Percentiles rank a stretch among this genome's conserved stretches.
Evolutionary conservation across 2,888 invertebrate genomes (phyloP).

Genomic region (Caenorhabditis sulstoni): DNA sequence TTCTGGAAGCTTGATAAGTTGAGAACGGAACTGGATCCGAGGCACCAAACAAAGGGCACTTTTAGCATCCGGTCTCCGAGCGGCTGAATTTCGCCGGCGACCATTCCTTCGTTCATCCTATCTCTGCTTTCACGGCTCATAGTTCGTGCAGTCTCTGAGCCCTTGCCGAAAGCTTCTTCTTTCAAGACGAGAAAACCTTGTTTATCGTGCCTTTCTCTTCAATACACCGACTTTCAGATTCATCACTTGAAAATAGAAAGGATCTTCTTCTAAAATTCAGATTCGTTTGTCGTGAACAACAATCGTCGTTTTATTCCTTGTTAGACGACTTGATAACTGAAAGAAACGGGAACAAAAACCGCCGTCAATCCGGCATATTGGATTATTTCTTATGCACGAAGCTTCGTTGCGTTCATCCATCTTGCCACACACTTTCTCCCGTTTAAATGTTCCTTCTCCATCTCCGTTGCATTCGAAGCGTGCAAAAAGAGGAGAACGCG

Average conservation of each 20-base stretch:
- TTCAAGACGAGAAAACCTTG: conserved; percentile 11
- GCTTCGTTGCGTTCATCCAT: conserved; percentile 30
- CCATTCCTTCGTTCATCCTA: too few species aligned
- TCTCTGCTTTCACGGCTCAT: conserved; percentile 1
- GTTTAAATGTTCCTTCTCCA: not conserved
- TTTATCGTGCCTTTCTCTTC: conserved; percentile 24
- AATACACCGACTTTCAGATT: conserved; percentile 23
- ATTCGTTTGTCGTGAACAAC: conserved; percentile 15
- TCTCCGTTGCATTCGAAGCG: conserved; percentile 19
- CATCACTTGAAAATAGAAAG: conserved; percentile 3
- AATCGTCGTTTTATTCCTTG: not conserved
- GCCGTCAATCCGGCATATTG: conserved; percentile 1
- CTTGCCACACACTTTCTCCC: conserved; percentile 24
- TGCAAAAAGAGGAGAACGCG: conserved; percentile 31
- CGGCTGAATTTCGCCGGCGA: too few species aligned
- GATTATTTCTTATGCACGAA: conserved; percentile 26
- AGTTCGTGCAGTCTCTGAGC: conserved; percentile 41
- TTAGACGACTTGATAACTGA: not conserved
- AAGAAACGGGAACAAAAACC: not conserved
- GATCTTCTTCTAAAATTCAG: conserved; percentile 16
- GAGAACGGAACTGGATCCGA: too few species aligned
- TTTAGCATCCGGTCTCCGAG: not conserved
- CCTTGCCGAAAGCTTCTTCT: conserved; percentile 22
- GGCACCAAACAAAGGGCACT: conserved; percentile 22
- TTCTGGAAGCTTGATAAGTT: too few species aligned